A percentile compares a stretch with the other conserved stretches of the same genome.
Conservation (phyloP, 2,113 vertebrate genomes). For the Oryzias melastigma region DNA sequence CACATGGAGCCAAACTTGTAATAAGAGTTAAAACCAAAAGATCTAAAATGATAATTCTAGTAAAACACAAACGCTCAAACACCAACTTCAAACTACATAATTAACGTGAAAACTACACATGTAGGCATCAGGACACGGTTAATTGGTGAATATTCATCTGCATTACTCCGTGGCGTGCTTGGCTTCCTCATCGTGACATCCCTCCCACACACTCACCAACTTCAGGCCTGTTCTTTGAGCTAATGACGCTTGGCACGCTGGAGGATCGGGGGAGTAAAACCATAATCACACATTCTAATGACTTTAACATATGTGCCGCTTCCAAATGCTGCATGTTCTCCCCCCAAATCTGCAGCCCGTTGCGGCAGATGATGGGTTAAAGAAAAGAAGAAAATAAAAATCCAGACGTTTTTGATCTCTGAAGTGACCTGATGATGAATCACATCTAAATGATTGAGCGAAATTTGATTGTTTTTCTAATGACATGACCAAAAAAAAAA, state of each 20-base stretch:
- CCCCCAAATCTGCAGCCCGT: too few relatives aligned
- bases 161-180: background rate
- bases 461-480: too few relatives aligned
- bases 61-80: too few relatives aligned
- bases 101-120: constrained; percentile 25
- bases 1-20: too few relatives aligned
- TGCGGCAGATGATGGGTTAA: too few relatives aligned
- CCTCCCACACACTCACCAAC: constrained; percentile 21
- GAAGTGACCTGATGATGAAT: too few relatives aligned
- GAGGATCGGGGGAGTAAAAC: background rate
- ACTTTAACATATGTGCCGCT: constrained; percentile 5
- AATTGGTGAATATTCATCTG: constrained; percentile 20
- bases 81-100: constrained; percentile 7
- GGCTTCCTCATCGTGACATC: constrained; percentile 6
- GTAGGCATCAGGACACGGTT: constrained; percentile 14
- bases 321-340: background rate
- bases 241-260: constrained; percentile 1
- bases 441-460: too few relatives aligned
- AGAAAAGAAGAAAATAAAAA: too few relatives aligned
- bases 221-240: constrained; percentile 21
- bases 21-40: too few relatives aligned
- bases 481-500: too few relatives aligned
- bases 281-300: background rate
- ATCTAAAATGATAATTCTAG: too few relatives aligned
- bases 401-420: too few relatives aligned